A percentile compares a stretch with the other conserved stretches of the same genome.
These are phyloP conservation scores for Thymelicus acteon DNA, from an alignment of 2,888 invertebrate genomes.

Conservation along the genomic window DNA sequence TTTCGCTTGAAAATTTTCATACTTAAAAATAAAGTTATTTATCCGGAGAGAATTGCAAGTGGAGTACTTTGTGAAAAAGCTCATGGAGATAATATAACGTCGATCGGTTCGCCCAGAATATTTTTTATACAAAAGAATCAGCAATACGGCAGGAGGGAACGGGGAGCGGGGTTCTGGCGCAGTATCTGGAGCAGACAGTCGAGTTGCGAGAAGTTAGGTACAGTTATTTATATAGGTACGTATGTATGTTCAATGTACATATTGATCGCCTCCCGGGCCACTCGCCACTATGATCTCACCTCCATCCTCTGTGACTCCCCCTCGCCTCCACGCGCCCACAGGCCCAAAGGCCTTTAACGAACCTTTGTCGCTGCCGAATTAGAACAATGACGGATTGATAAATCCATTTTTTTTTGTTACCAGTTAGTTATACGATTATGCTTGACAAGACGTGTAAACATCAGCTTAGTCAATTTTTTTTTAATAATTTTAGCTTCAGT, in stretches of 20 bases:
- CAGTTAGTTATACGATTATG: too few relatives aligned
- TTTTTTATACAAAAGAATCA: constrained; percentile 57
- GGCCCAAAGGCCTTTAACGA: constrained; percentile 70
- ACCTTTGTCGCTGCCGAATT: constrained; percentile 53
- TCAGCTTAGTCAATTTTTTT: background rate
- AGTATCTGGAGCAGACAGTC: constrained; percentile 83
- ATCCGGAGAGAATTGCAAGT: background rate
- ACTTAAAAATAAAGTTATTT: background rate
- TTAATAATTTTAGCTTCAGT: background rate
- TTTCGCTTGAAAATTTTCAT: too few relatives aligned
- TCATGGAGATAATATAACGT: constrained; percentile 4
- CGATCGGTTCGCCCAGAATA: constrained; percentile 17
- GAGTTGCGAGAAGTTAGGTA: constrained; percentile 83
- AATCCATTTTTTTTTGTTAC: constrained; percentile 4
- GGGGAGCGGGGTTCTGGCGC: constrained; percentile 78
- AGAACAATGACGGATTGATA: constrained; percentile 39
- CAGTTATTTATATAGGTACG: constrained; percentile 78
- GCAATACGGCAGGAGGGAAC: constrained; percentile 59
- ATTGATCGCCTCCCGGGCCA: constrained; percentile 84
- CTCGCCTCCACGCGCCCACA: constrained; percentile 56
- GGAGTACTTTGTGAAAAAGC: background rate
- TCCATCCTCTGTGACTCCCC: constrained; percentile 79
- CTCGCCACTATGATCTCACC: constrained; percentile 85
- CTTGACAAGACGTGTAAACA: background rate
- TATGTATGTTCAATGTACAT: constrained; percentile 84